Base-by-base conservation (phyloP, 2,888 invertebrate genomes). In the Pyrrhosoma nymphula region DNA sequence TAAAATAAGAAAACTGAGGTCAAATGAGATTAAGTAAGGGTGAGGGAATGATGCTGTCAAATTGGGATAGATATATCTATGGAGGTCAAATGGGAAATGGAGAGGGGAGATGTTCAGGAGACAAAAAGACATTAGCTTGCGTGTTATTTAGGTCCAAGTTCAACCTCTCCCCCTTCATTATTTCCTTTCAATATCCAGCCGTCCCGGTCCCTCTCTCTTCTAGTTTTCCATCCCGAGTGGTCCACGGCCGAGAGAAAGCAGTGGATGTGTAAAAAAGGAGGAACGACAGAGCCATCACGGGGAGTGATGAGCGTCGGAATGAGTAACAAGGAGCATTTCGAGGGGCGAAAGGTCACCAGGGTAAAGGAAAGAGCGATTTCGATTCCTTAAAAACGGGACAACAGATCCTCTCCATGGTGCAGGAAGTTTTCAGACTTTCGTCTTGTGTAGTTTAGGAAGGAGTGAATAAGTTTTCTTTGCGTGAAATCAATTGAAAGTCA, bases 201-300 rank as follows among this genome's bases (percentile, higher is more conserved):
- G 23, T n/a, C 26, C 88, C 39, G 3, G 12, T 26, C 35, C 47
- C 20, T 26, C 2, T 26, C 69, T n/a, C n/a, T n/a, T 26, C 23
- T n/a, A 69, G 89, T 89, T 47, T 89, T 89, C 47, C 55, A 55
- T 69, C 69, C 69, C 69, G 26, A 69, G 69, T 69, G 69, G 69
- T n/a, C 55, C 23, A 55, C 89, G 23, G 30, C 12, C 23, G 89
- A 30, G 20, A 89, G 89, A 47, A 89, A 55, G 89, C 47, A 89
- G 30, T 55, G 39, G 10, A 89, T 12, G 23, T 55, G 47, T 30
- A 18, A 35, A 55, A 55, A 89, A 55, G 23, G 47, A 47, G 47
- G 23, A 26, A 69, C 26, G 12, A 26, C 23, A 55, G 89, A 35
- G 39, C 18, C 18, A 55, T 55, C 47, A 20, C 89, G 89, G 55